Conservation (phyloP, 2,797 vertebrate genomes). For the Diceros bicornis region DNA sequence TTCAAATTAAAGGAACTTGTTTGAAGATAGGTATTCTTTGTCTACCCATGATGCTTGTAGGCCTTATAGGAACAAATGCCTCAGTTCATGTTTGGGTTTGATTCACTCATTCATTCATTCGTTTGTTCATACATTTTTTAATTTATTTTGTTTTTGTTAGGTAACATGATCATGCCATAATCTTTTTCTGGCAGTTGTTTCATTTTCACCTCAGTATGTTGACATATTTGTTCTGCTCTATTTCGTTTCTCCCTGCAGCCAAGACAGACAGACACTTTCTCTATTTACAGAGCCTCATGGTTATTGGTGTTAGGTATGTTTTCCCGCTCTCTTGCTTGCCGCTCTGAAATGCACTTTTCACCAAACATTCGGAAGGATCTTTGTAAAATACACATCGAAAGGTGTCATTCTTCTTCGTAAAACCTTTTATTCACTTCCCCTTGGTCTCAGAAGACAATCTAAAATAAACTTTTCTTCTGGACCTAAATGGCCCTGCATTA, state of each 20-base stretch:
- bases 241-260: neutral
- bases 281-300: neutral
- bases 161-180: neutral
- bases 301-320: rapidly evolving
- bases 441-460: neutral
- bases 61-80: neutral
- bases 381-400: neutral
- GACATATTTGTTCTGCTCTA: neutral
- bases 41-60: neutral
- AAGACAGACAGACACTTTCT: neutral
- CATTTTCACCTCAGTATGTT: neutral
- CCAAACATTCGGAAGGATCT: neutral
- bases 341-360: neutral
- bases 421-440: neutral
- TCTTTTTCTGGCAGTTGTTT: neutral
- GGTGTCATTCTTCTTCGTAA: neutral
- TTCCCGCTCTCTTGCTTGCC: neutral
- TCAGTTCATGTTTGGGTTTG: neutral
- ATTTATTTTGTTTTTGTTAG: neutral
- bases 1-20: neutral
- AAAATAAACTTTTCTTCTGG: neutral
- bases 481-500: neutral
- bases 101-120: neutral
- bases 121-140: neutral
- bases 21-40: neutral